Evolutionary conservation across 2,888 invertebrate species (phyloP).

Genomic region (Cerastis leucographa): DNA sequence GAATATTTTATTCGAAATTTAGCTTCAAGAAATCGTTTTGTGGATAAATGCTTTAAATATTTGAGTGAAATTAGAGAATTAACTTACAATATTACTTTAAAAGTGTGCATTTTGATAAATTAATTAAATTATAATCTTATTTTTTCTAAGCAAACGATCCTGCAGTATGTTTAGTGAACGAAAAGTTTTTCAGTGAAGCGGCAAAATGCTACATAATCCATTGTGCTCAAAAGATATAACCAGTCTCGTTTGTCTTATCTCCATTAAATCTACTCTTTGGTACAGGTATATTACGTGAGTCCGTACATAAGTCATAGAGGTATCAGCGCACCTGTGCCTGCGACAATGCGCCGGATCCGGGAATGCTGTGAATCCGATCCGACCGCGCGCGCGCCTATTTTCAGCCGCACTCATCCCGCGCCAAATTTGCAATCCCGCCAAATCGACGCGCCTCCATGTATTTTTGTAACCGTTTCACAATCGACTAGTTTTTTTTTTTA

Average conservation of each 20-base stretch:
- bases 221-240: neutral
- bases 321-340: conserved; percentile 73
- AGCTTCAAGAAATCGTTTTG: neutral
- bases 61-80: neutral
- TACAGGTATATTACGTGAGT: conserved; percentile 1
- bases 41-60: neutral
- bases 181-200: neutral
- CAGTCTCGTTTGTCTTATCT: neutral
- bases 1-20: neutral
- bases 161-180: neutral
- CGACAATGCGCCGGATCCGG: conserved; percentile 78
- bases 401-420: conserved; percentile 84
- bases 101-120: neutral
- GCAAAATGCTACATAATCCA: neutral
- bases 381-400: conserved; percentile 85
- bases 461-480: conserved; percentile 89
- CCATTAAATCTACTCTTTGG: neutral
- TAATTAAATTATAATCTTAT: too few species aligned
- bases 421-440: conserved; percentile 90
- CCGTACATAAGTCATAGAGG: conserved; percentile 4
- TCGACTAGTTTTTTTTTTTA: conserved; percentile 76
- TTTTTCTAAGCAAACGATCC: neutral
- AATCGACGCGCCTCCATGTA: conserved; percentile 87
- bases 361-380: conserved; percentile 89
- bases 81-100: neutral